phyloP scores from a whole-genome alignment of 1,140 invertebrate species.

The Eulimnadia texana region DNA sequence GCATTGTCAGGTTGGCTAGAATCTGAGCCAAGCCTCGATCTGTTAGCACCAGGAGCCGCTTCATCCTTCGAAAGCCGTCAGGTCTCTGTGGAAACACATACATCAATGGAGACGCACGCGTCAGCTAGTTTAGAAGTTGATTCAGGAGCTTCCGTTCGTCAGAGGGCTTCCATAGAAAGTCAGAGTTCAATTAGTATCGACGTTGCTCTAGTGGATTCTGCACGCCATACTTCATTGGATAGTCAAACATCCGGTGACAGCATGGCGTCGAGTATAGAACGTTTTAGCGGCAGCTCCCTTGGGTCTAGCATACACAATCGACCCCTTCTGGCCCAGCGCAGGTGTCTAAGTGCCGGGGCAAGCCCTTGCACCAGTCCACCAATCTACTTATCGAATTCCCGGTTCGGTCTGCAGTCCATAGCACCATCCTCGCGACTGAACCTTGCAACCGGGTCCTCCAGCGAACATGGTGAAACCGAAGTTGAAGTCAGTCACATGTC shows the following conservation, averaged over 20 bases:
- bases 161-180: constrained; percentile 12
- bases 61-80: constrained; percentile 28
- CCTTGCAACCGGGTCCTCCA: constrained; percentile 27
- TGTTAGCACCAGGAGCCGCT: constrained; percentile 24
- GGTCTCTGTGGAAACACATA: constrained; percentile 18
- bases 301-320: constrained; percentile 5
- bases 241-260: constrained; percentile 15
- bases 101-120: constrained; percentile 12
- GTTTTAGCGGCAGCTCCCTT: background rate
- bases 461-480: constrained; percentile 22
- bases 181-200: constrained; percentile 14
- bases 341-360: constrained; percentile 44
- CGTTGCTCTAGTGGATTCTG: constrained; percentile 9
- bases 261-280: constrained; percentile 9
- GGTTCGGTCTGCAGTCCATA: background rate
- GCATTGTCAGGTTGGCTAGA: constrained; percentile 17
- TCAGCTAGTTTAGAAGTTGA: constrained; percentile 11
- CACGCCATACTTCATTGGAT: constrained; percentile 13
- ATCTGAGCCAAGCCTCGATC: constrained; percentile 25
- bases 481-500: constrained; percentile 18
- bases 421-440: constrained; percentile 32
- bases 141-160: constrained; percentile 4
- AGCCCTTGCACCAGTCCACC: constrained; percentile 45
- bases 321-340: constrained; percentile 27
- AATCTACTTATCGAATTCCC: constrained; percentile 25